Evolutionary conservation across 1,140 invertebrate species (phyloP), one percentile per base, ranked within the genome.

Genomic region (Pogonomyrmex californicus): DNA sequence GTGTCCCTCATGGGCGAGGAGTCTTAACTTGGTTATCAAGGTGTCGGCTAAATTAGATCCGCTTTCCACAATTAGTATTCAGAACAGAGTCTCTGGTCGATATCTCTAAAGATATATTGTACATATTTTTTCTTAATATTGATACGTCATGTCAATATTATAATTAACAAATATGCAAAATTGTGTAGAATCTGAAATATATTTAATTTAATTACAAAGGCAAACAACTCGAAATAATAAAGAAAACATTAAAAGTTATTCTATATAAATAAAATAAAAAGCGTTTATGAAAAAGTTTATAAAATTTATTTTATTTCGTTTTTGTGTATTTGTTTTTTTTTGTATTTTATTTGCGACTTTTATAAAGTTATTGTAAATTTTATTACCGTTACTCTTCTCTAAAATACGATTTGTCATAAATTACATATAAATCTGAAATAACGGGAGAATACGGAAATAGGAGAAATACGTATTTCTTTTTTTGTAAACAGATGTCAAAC

Each of bases 1-100:
- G 17, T 73, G 85, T 79, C 70, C 49, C 65, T 86, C 58, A 58
- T 83, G 66, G 66, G 38, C 66, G 85, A 86, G 77, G 68, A 81
- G 68, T 54, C 86, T 73, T 88, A 91, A 91, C 88, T 90, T 78
- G 86, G 88, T 91, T 91, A 88, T 82, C 66, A 51, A 54, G 76
- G 79, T 88, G 86, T 90, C 87, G 78, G 63, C 38, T 88, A 87
- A 79, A 91, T 91, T 91, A 79, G 65, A 85, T 90, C 82, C 85
- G 68, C 82, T 85, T 89, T 89, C 71, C 70, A n/a, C 63, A 66
- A 77, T 86, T 85, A 49, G 79, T 88, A 87, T 87, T 73, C 79
- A 38, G 44, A 71, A 17, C 33, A 14, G 36, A 71, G 30, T 58
- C 36, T 2, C 66, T n/a, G 30, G 17, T 56, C 54, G 41, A 82